Evolutionary conservation across 2,888 invertebrate genomes (phyloP), one percentile per base, ranked within the genome.

Genomic region (Nomada lathburiana): DNA sequence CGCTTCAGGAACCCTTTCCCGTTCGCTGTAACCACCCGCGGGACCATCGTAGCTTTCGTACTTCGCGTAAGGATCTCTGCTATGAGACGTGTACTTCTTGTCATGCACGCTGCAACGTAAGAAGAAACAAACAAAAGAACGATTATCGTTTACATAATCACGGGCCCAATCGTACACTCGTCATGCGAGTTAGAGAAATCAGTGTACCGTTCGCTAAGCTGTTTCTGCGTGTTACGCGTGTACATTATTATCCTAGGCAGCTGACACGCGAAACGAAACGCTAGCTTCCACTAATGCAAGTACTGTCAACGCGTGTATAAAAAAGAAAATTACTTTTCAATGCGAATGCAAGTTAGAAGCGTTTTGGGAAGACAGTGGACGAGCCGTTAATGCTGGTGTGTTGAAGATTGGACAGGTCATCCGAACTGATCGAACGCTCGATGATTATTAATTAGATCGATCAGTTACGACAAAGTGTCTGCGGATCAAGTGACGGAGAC

Each of bases 41-140:
- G 95, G 94, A 78, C 94, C 94, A 64, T 95, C 95, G 77, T 94
- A 94, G 62, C 90, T 92, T 42, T 90, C 95, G 91, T 90, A 94
- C 92, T 90, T 93, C 94, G 93, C 94, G 91, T 92, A 94, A 79
- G 90, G 90, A 91, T 94, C 94, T 86, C 94, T 94, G 91, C 94
- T 94, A 90, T 94, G 95, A 89, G 92, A 94, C 89, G 92, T 94
- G 71, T 93, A 91, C 75, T 93, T 94, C 82, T 94, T 94, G 77
- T 93, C 94, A 64, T 93, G 94, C 36, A 92, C 92, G 69, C 94
- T 94, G 92, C 53, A 57, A 47, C 13, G 47, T 47, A 3, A 47
- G 16, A 47, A 93, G 92, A 65, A 23, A 89, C 7, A 7, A 2
- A 26, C 26, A 78, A 90, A 36, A n/a, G n/a, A 10, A 63, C 10